Evolutionary conservation across 2,113 vertebrate species (phyloP).

Genomic region (Centropristis striata): DNA sequence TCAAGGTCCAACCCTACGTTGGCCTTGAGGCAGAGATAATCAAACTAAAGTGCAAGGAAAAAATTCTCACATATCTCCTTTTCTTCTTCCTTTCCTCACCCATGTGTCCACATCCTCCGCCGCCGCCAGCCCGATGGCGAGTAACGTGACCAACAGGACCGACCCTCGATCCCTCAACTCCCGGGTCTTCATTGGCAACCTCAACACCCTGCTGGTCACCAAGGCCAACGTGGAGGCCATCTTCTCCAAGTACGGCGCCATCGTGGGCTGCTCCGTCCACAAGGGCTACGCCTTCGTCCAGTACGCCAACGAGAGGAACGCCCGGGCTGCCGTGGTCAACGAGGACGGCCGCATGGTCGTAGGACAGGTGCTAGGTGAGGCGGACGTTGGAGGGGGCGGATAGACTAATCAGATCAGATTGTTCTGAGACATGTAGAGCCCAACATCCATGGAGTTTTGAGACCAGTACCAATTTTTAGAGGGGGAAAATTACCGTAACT

Average conservation of each 20-base stretch:
- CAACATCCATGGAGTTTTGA: too few species aligned
- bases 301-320: conserved; percentile 90
- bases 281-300: conserved; percentile 95
- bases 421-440: too few species aligned
- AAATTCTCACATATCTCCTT: not conserved
- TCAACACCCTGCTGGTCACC: conserved; percentile 94
- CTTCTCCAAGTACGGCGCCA: conserved; percentile 93
- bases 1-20: not conserved
- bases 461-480: too few species aligned
- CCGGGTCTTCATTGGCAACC: conserved; percentile 94
- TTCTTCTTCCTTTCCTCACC: not conserved
- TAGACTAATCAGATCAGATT: too few species aligned
- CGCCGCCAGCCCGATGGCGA: conserved; percentile 86
- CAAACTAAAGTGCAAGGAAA: not conserved
- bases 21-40: not conserved
- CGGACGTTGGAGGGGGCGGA: too few species aligned
- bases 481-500: too few species aligned
- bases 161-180: conserved; percentile 93
- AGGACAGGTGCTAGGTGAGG: conserved; percentile 88
- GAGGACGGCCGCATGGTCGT: conserved; percentile 93
- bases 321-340: conserved; percentile 87
- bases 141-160: conserved; percentile 95
- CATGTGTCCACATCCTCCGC: conserved; percentile 66
- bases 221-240: conserved; percentile 94
- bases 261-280: conserved; percentile 93